phyloP scores from a whole-genome alignment of 2,797 vertebrate genomes.

The Anguilla anguilla region DNA sequence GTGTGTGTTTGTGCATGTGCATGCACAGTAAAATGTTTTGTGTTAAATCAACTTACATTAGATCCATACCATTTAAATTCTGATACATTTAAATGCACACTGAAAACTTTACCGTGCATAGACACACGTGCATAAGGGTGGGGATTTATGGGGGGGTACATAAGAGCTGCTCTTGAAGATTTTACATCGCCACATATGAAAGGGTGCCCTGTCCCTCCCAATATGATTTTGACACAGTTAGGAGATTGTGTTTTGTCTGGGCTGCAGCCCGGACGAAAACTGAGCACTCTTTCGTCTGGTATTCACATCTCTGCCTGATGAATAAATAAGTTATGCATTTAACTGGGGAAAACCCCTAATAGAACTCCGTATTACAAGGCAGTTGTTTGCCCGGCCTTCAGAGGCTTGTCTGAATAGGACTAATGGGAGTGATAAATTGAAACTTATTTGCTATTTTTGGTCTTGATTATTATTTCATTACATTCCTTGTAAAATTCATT shows the following conservation, averaged over 20 bases:
- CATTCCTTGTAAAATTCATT: slow-evolving; percentile 26
- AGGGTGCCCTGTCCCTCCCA: neutral
- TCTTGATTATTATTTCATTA: slow-evolving; percentile 34
- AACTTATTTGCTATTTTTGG: slow-evolving; percentile 31
- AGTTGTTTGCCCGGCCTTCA: slow-evolving; percentile 26
- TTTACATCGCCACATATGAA: neutral
- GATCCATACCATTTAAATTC: neutral
- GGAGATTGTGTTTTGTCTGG: neutral
- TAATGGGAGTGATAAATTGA: slow-evolving; percentile 28
- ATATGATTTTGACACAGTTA: neutral
- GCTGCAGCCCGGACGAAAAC: neutral
- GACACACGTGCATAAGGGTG: neutral
- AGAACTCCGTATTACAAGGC: neutral
- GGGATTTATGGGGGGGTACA: neutral
- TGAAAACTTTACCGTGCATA: neutral
- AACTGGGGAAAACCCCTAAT: slow-evolving; percentile 7
- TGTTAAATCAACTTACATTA: neutral
- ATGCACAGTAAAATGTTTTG: neutral
- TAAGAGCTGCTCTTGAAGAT: neutral
- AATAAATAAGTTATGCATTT: slow-evolving; percentile 51
- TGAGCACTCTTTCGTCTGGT: neutral
- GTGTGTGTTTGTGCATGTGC: neutral
- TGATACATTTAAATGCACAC: neutral
- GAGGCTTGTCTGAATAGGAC: slow-evolving; percentile 8
- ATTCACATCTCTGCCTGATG: slow-evolving; percentile 31